phyloP scores from a whole-genome alignment of 1,140 invertebrate genomes.

The Aleiodes sp. region DNA sequence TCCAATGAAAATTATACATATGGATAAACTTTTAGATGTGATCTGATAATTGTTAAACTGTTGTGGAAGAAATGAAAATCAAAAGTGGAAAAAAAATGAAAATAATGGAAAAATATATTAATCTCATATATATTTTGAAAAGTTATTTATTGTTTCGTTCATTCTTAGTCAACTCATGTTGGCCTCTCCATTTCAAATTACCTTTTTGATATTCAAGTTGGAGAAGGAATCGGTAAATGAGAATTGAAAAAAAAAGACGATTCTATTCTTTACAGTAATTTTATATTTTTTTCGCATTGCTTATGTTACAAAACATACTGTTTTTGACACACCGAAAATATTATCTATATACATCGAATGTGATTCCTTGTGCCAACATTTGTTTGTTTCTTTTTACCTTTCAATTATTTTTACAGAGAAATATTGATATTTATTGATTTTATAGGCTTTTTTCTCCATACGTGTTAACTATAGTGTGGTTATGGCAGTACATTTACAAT shows the following conservation, averaged over 20 bases:
- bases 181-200: too few species aligned
- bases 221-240: too few species aligned
- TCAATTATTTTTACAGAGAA: background rate
- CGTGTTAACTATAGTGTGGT: slow-evolving; percentile 59
- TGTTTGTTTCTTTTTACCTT: slow-evolving; percentile 32
- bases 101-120: slow-evolving; percentile 29
- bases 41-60: slow-evolving; percentile 32
- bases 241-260: background rate
- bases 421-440: slow-evolving; percentile 4
- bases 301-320: slow-evolving; percentile 68
- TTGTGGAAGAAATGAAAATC: slow-evolving; percentile 26
- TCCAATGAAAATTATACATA: slow-evolving; percentile 6
- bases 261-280: slow-evolving; percentile 53
- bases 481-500: slow-evolving; percentile 68
- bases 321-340: slow-evolving; percentile 66
- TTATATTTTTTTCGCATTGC: slow-evolving; percentile 63
- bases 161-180: too few species aligned
- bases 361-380: slow-evolving; percentile 52
- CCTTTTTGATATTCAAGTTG: too few species aligned
- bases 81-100: slow-evolving; percentile 12
- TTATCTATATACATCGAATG: slow-evolving; percentile 64
- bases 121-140: slow-evolving; percentile 30
- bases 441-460: slow-evolving; percentile 47
- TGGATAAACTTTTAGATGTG: slow-evolving; percentile 28
- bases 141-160: slow-evolving; percentile 10